Evolutionary conservation across 2,888 invertebrate genomes (phyloP).

Genomic region (Dryomyza anilis): DNA sequence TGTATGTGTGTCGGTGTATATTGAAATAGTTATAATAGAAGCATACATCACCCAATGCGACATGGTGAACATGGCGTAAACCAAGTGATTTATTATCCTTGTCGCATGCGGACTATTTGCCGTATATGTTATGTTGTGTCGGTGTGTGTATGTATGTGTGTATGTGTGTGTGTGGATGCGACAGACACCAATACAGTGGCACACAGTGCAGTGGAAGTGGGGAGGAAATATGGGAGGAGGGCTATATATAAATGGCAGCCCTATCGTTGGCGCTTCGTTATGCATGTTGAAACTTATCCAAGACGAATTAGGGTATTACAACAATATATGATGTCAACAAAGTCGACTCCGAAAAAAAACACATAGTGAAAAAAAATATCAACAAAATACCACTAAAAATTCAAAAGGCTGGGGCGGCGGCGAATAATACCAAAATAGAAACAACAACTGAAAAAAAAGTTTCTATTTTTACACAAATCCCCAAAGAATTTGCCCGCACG

Average conservation of each 20-base stretch:
- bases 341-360: not conserved
- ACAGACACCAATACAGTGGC: not conserved
- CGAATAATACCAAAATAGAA: constrained; percentile 49
- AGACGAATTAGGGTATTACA: constrained; percentile 32
- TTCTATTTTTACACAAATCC: constrained; percentile 43
- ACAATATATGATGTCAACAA: constrained; percentile 24
- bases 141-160: too few species aligned
- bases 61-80: constrained; percentile 57
- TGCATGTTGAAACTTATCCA: constrained; percentile 26
- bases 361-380: not conserved
- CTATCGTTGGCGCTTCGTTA: not conserved
- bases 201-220: not conserved
- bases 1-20: constrained; percentile 27
- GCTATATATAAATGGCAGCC: not conserved
- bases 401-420: constrained; percentile 28
- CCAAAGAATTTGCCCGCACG: constrained; percentile 48
- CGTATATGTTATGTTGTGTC: not conserved
- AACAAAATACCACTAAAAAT: not conserved
- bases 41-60: constrained; percentile 55
- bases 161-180: not conserved
- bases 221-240: not conserved
- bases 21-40: constrained; percentile 55
- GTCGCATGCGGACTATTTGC: constrained; percentile 47
- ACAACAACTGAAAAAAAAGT: constrained; percentile 25
- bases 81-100: constrained; percentile 60